Evolutionary conservation across 1,140 invertebrate species (phyloP), one percentile per base, ranked within the genome.

Genomic region (Eumeta japonica): DNA sequence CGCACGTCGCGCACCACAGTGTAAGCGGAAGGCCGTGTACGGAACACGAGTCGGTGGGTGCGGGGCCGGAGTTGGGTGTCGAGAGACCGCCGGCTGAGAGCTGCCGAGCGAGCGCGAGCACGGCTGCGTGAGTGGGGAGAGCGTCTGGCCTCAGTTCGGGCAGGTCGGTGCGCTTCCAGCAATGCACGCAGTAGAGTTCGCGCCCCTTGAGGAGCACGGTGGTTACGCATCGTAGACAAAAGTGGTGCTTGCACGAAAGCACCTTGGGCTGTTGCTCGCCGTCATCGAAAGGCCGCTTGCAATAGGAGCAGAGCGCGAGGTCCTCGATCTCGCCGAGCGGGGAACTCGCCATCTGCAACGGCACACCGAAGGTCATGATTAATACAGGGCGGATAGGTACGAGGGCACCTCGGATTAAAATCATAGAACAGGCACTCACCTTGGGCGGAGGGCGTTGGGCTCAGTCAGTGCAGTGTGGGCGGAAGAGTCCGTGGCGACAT

Each of bases 191-290:
- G 50, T 80, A 81, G 31, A 87, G 65, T 45, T 84, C 82, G 31
- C 78, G 75, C 18, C 79, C 83, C 50, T 81, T 83, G 35, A 78
- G 73, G 46, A 85, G 70, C 46, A 80, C 80, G 38, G 80, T 79
- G 37, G 82, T 79, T 50, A 86, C 80, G 62, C 88, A 90, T 39
- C 82, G 79, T 45, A 87, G 73, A 54, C 88, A 90, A 62, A 87
- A 86, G 57, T 83, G 83, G 58, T 89, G 87, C 55, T 84, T 85
- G 74, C 87, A 89, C 29, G 78, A 79, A 34, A 90, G 77, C 58
- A 86, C 73, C 61, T 88, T 89, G 28, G 87, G 87, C 42, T 79
- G 77, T 54, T 82, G 79, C 45, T 84, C 81, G 18, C 72, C 64
- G 38, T 87, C 83, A 61, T 87, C 87, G 64, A 82, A 86, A 53